Evolutionary conservation across 2,113 vertebrate species (phyloP).

Genomic region (Xiphophorus hellerii): DNA sequence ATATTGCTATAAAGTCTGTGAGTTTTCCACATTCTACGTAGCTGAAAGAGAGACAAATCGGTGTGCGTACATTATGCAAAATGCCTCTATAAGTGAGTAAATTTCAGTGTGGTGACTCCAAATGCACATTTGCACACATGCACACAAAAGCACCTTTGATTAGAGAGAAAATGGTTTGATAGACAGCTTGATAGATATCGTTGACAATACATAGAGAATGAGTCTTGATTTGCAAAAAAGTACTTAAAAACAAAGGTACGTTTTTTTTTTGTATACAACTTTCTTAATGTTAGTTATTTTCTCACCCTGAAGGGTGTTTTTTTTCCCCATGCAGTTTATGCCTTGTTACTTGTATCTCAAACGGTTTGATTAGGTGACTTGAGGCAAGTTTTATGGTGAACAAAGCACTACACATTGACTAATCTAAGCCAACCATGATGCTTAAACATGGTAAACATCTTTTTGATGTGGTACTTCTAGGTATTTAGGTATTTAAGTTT

Average conservation of each 20-base stretch:
- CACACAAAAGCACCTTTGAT: slow-evolving; percentile 79
- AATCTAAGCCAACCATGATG: slow-evolving; percentile 72
- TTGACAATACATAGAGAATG: slow-evolving; percentile 61
- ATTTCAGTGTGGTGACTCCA: slow-evolving; percentile 49
- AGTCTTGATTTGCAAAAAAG: slow-evolving; percentile 60
- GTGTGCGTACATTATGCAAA: slow-evolving; percentile 2
- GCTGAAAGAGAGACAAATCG: slow-evolving; percentile 55
- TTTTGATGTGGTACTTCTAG: slow-evolving; percentile 62
- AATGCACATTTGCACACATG: slow-evolving; percentile 72
- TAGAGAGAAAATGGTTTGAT: slow-evolving; percentile 72
- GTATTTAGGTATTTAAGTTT: slow-evolving; percentile 53
- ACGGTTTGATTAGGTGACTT: slow-evolving; percentile 59
- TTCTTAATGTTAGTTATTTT: slow-evolving; percentile 53
- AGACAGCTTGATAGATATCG: slow-evolving; percentile 63
- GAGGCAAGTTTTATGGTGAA: slow-evolving; percentile 65
- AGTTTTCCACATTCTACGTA: slow-evolving; percentile 70
- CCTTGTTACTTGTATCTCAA: slow-evolving; percentile 39
- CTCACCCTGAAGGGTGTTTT: slow-evolving; percentile 37
- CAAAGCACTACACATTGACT: slow-evolving; percentile 70
- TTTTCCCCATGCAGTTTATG: slow-evolving; percentile 61
- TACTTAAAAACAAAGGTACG: slow-evolving; percentile 32
- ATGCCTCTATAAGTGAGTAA: slow-evolving; percentile 52
- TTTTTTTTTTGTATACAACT: slow-evolving; percentile 51
- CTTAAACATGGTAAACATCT: slow-evolving; percentile 62
- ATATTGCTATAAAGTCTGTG: slow-evolving; percentile 78